phyloP scores from a whole-genome alignment of 1,140 invertebrate genomes.

The Anoplolepis gracilipes region DNA sequence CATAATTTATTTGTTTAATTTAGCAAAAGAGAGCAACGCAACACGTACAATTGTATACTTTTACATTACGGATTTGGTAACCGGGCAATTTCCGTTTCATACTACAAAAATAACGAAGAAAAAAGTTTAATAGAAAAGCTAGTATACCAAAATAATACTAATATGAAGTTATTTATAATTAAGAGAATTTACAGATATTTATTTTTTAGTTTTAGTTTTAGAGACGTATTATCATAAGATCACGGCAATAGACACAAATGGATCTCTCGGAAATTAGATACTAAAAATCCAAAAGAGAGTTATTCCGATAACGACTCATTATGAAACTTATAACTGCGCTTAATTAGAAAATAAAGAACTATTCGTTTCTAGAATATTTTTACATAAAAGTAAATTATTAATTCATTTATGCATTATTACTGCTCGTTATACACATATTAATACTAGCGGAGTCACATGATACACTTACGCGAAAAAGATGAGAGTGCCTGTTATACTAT shows the following conservation, averaged over 20 bases:
- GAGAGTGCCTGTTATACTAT: not conserved
- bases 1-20: too few species aligned
- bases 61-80: too few species aligned
- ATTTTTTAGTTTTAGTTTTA: too few species aligned
- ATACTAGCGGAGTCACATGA: not conserved
- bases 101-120: too few species aligned
- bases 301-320: not conserved
- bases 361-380: constrained; percentile 27
- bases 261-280: not conserved
- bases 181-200: too few species aligned
- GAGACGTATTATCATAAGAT: too few species aligned
- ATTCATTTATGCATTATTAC: not conserved
- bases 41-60: not conserved
- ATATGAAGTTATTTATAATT: too few species aligned
- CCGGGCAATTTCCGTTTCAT: too few species aligned
- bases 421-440: not conserved
- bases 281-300: not conserved
- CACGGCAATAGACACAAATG: not conserved
- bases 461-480: not conserved
- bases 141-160: too few species aligned
- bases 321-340: constrained; percentile 31
- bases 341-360: constrained; percentile 51
- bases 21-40: too few species aligned
- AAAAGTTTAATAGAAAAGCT: too few species aligned
- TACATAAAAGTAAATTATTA: too few species aligned